Evolutionary conservation across 1,140 invertebrate genomes (phyloP), one percentile per base, ranked within the genome.

Genomic region (Pseudomyrmex flavicornis): DNA sequence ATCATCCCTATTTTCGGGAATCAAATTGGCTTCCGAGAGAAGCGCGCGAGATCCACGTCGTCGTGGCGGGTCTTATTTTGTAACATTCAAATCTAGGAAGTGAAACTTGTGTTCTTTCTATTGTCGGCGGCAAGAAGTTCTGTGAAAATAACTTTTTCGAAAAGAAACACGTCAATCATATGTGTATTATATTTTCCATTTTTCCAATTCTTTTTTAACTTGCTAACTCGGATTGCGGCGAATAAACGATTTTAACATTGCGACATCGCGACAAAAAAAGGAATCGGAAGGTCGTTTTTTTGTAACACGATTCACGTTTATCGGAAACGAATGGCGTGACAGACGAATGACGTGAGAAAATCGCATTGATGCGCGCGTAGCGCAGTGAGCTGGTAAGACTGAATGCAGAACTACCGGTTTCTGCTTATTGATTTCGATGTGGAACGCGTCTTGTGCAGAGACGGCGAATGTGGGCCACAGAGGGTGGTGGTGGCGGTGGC

Each of bases 351-450:
- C 35, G 13, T 10, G 50, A 4, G 13, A 75, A 83, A 46, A 63
- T n/a, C 50, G 9, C 20, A 62, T 66, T 10, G 61, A 58, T 61
- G 7, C 35, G 44, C 12, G 44, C n/a, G 12, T 66, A 50, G 62
- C 17, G 59, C 48, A 26, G 50, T 63, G 52, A 75, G 75, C 79
- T 85, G 76, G 85, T 77, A 80, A 84, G 68, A 70, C 75, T 85
- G 82, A 90, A 91, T 90, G 75, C 82, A 86, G 84, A 89, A 90
- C 84, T 89, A 83, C 77, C 85, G 88, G 90, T 89, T 93, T 94
- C 91, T 92, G 91, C 90, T 93, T 94, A 94, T 94, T 93, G 93
- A 94, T 94, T 94, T 92, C 90, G 85, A 87, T 82, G 87, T 88
- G 85, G 74, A 87, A 83, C 59, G 54, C 62, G 84, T 68, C 59